Evolutionary conservation across 1,140 invertebrate species (phyloP), one percentile per base, ranked within the genome.

Genomic region (Drusus annulatus): DNA sequence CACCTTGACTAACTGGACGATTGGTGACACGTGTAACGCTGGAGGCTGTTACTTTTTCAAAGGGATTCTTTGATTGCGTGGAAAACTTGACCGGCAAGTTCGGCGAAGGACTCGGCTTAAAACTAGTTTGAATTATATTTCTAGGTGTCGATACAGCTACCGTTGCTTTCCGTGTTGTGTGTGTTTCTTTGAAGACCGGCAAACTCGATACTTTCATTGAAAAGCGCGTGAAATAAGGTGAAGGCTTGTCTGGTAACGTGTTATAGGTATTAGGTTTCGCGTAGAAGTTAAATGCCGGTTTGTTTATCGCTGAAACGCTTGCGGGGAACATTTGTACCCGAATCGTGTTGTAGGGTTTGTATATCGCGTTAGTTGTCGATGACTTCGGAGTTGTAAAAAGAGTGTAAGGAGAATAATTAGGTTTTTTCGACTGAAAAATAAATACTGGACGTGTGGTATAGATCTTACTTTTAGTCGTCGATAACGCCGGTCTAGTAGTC

Each of bases 61-160:
- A 58, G 7, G 36, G 54, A n/a, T 76, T 28, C 28, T 23, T 76
- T 75, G 52, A 36, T 36, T 28, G 28, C 5, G 56, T 58, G 25
- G 21, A 36, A 62, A 50, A 54, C 23, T 17, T 52, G 7, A 50
- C 15, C 28, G 76, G 62, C 19, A 50, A 17, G 10, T n/a, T 69
- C 21, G 0, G 16, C 17, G 65, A 50, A 69, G 65, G 15, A 16
- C 31, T 21, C 28, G 76, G 23, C 17, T 68, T 69, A 16, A 78
- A 68, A 50, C 36, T 69, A 69, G 31, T 69, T 52, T 21, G 7
- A 51, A 68, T 28, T n/a, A 23, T 78, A 68, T 69, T 78, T 69
- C 23, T 60, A 51, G 69, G 19, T 51, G 71, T 65, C 31, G 69
- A 73, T 28, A 52, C 50, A 19, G 19, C 16, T n/a, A 4, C 19